A percentile compares a stretch with the other conserved stretches of the same genome.
These are phyloP conservation scores for Eupithecia inturbata DNA, from an alignment of 2,888 invertebrate species.

Conservation along the genomic window DNA sequence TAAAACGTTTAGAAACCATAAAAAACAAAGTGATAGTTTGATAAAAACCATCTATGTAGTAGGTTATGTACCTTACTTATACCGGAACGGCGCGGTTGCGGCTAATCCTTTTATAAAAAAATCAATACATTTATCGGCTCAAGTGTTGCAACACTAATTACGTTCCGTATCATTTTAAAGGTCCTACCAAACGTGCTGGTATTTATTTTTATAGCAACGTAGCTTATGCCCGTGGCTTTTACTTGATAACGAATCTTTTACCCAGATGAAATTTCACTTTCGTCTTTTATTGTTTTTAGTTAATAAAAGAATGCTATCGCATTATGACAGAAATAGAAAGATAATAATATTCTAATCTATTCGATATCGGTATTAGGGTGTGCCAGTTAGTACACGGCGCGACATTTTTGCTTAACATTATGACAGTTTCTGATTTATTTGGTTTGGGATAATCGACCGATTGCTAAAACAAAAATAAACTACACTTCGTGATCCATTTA, in stretches of 20 bases:
- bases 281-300: background rate
- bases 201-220: no score
- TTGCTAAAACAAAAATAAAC: background rate
- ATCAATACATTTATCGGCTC: constrained; percentile 33
- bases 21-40: background rate
- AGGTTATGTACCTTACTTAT: no score
- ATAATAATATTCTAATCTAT: no score
- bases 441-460: background rate
- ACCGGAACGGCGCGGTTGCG: constrained; percentile 7
- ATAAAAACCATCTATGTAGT: background rate
- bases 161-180: constrained; percentile 24
- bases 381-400: constrained; percentile 45
- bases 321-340: constrained; percentile 45
- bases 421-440: constrained; percentile 19
- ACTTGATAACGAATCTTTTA: background rate
- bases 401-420: constrained; percentile 23
- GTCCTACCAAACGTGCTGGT: background rate
- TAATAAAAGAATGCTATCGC: constrained; percentile 39
- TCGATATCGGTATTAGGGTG: constrained; percentile 35
- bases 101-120: constrained; percentile 32
- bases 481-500: background rate
- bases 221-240: background rate
- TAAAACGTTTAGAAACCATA: background rate
- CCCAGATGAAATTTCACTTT: background rate
- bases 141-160: constrained; percentile 26